Evolutionary conservation across 2,797 vertebrate genomes (phyloP).

Genomic region (Anisognathus igniventris): DNA sequence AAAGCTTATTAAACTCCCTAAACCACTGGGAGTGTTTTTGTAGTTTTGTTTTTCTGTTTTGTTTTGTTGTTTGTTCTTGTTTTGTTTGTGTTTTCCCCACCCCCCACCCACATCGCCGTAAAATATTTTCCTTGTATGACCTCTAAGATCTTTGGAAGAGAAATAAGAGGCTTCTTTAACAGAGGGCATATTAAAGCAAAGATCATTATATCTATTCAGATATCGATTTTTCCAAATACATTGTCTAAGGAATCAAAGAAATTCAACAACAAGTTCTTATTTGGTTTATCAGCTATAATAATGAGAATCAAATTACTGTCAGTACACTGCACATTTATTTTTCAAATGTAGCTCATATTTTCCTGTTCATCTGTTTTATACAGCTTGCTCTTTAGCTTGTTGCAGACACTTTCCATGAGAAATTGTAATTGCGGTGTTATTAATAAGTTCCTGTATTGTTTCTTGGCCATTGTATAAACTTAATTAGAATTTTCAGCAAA

Average conservation of each 20-base stretch:
- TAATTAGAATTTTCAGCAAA: not conserved
- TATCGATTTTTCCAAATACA: not conserved
- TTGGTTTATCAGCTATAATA: not conserved
- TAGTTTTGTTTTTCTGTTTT: not conserved
- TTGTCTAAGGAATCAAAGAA: not conserved
- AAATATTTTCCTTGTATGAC: not conserved
- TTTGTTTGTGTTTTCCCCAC: not conserved
- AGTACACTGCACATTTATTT: not conserved
- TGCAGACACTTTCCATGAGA: not conserved
- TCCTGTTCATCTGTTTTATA: not conserved
- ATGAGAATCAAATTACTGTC: not conserved
- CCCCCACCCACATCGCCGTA: fast-evolving
- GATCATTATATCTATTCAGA: not conserved
- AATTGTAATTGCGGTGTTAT: not conserved
- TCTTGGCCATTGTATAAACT: not conserved
- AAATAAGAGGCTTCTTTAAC: not conserved
- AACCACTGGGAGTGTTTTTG: not conserved
- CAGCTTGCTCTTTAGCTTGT: not conserved
- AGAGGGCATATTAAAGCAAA: not conserved
- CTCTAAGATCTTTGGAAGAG: not conserved
- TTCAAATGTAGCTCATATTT: not conserved
- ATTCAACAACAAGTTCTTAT: not conserved
- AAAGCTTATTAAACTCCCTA: not conserved
- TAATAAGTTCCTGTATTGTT: not conserved
- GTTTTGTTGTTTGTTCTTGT: not conserved